Conservation (phyloP, 2,113 vertebrate species). For the Mus spicilegus region DNA sequence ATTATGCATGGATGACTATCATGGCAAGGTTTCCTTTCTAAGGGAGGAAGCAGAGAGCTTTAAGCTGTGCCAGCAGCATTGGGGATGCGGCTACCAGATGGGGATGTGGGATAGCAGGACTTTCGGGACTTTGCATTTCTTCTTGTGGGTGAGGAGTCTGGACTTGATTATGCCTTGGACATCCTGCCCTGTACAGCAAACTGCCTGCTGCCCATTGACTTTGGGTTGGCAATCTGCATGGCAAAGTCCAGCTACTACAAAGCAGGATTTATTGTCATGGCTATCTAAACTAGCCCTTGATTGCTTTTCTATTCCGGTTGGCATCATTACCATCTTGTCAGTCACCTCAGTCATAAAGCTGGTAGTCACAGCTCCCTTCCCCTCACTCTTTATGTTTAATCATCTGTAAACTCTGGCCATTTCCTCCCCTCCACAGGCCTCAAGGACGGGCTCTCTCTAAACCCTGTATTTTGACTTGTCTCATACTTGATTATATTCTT, state of each 20-base stretch:
- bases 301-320: background rate
- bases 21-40: background rate
- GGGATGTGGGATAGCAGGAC: background rate
- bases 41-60: background rate
- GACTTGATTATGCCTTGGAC: background rate
- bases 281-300: background rate
- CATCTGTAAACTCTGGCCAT: background rate
- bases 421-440: background rate
- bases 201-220: background rate
- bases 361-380: background rate
- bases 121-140: background rate
- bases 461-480: background rate
- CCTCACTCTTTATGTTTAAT: background rate
- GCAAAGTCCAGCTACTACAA: background rate
- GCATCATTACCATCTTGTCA: background rate
- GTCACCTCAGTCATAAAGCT: background rate
- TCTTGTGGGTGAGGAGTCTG: background rate
- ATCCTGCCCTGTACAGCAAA: background rate
- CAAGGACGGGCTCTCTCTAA: background rate
- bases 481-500: background rate
- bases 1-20: background rate
- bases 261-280: background rate
- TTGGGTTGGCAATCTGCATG: background rate
- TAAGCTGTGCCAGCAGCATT: background rate
- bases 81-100: background rate